Conservation (phyloP, 2,888 invertebrate species). For the Rutpela maculata region DNA sequence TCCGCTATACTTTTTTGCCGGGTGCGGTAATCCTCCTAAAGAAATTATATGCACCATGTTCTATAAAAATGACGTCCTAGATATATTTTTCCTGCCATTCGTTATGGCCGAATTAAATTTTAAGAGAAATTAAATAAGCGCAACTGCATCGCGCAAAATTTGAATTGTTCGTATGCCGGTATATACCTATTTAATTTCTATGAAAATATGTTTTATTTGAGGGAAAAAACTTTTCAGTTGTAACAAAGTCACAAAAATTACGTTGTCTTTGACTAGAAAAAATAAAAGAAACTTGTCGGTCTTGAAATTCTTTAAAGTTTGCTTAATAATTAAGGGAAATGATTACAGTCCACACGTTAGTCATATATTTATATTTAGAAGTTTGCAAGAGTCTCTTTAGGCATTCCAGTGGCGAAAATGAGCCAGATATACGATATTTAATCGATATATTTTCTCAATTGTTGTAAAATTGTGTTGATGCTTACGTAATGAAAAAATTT, state of each 20-base stretch:
- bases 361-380: conserved; percentile 13
- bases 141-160: conserved; percentile 23
- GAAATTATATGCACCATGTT: conserved; percentile 33
- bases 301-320: conserved; percentile 29
- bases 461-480: conserved; percentile 64
- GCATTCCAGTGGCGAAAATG: conserved; percentile 18
- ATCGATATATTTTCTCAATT: conserved; percentile 58
- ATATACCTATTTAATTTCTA: conserved; percentile 2
- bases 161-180: conserved; percentile 20
- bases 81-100: conserved; percentile 25
- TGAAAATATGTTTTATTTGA: neutral
- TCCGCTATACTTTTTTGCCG: conserved; percentile 67
- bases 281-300: conserved; percentile 15
- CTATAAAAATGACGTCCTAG: conserved; percentile 29
- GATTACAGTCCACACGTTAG: neutral
- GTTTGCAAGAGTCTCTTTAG: conserved; percentile 10
- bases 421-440: conserved; percentile 38
- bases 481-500: conserved; percentile 73
- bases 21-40: conserved; percentile 63
- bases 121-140: neutral
- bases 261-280: conserved; percentile 16
- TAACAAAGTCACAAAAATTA: neutral
- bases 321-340: conserved; percentile 22
- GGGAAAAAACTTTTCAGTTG: neutral
- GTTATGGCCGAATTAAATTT: neutral